A percentile compares a stretch with the other conserved stretches of the same genome.
Conservation (phyloP, 2,113 vertebrate genomes). For the Blennius ocellaris region DNA sequence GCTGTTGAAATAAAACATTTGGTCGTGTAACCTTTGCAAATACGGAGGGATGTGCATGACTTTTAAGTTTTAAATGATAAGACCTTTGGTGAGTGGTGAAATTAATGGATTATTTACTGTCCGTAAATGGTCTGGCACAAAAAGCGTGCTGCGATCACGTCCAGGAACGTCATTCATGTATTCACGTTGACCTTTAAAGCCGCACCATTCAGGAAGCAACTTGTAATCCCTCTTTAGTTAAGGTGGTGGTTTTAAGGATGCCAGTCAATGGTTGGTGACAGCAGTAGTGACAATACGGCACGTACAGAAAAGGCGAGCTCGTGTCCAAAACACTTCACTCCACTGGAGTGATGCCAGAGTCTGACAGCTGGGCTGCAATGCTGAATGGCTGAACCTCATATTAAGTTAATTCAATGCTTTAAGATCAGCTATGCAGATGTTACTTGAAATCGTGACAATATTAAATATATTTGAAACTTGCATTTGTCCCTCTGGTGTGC, state of each 20-base stretch:
- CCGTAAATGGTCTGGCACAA: not conserved
- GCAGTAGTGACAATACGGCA: conserved; percentile 32
- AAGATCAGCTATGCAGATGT: not conserved
- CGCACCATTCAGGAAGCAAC: conserved; percentile 55
- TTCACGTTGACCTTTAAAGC: conserved; percentile 45
- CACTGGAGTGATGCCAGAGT: not conserved
- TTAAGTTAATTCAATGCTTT: not conserved
- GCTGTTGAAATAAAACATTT: not conserved
- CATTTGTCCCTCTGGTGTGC: too few relatives aligned
- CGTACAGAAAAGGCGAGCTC: not conserved
- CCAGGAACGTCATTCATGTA: conserved; percentile 7
- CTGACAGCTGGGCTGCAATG: not conserved
- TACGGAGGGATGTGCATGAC: not conserved
- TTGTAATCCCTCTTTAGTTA: conserved; percentile 69
- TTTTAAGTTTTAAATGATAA: not conserved
- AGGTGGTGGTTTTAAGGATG: conserved; percentile 55
- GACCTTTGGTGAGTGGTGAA: not conserved
- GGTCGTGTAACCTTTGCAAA: not conserved
- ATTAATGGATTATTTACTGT: conserved; percentile 8
- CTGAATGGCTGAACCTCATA: not conserved
- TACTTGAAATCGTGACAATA: too few relatives aligned
- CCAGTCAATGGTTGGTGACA: conserved; percentile 49
- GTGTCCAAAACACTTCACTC: conserved; percentile 27
- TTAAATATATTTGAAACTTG: too few relatives aligned
- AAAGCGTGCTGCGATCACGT: conserved; percentile 3